Evolutionary conservation across 2,888 invertebrate genomes (phyloP), one percentile per base, ranked within the genome.

Genomic region (Vanessa cardui): DNA sequence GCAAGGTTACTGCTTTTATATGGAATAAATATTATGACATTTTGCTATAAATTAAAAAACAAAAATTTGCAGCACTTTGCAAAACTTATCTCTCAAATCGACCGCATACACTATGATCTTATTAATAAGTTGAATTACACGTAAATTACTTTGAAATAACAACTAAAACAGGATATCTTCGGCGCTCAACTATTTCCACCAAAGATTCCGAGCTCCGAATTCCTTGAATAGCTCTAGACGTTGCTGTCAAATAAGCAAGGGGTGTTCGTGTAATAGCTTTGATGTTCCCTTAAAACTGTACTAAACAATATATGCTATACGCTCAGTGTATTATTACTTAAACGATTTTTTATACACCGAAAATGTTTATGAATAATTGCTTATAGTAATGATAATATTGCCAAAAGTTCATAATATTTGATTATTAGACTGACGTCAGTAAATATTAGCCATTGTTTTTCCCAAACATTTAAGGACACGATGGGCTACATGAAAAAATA

Each of bases 141-240:
- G 39, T 56, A 18, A 56, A 56, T 56, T 56, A 56, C 56, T 56
- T 56, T 56, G 56, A 64, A 65, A 69, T 70, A 69, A 62, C 66
- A 70, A 72, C 65, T 66, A 68, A 62, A 72, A 66, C 62, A 72
- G 72, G 72, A 74, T 74, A 75, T 74, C 75, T 69, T 69, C 73
- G 74, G 72, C 73, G 73, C 67, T 66, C 69, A 74, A 72, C 65
- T 70, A 74, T 64, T 78, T 74, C 73, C 68, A 70, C 66, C 72
- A 70, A 72, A 72, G 71, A 74, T 74, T 73, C 73, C 70, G 63
- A 49, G 67, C 71, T 58, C 69, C 66, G 60, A 73, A 74, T 74
- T 72, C 74, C 54, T 63, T 64, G 62, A 69, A 74, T 74, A 68
- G 68, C 70, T 72, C 63, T 69, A 70, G 71, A 73, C 73, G 66